phyloP scores from a whole-genome alignment of 2,888 invertebrate species.

The Cheilosia grossa region DNA sequence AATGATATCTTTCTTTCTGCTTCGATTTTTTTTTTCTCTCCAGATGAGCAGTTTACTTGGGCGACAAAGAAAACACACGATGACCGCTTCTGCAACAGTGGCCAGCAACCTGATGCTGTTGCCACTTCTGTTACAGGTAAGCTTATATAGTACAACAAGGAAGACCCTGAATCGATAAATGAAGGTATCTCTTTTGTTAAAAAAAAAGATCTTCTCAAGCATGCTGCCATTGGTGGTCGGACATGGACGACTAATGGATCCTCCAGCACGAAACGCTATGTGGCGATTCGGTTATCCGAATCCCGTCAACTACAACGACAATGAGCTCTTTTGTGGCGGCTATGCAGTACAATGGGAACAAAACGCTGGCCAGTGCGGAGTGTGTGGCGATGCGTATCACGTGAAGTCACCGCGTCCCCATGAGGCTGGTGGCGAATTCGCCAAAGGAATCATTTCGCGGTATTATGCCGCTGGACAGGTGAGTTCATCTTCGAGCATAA shows the following conservation, averaged over 20 bases:
- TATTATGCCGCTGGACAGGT: slow-evolving; percentile 93
- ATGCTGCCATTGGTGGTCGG: slow-evolving; percentile 84
- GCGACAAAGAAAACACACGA: slow-evolving; percentile 39
- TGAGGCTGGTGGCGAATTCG: slow-evolving; percentile 94
- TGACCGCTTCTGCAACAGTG: slow-evolving; percentile 33
- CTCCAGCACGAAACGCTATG: slow-evolving; percentile 96
- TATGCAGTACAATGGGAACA: slow-evolving; percentile 95
- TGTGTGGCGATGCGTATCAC: slow-evolving; percentile 94
- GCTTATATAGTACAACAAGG: not conserved
- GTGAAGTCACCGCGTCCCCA: slow-evolving; percentile 90
- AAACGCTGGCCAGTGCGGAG: slow-evolving; percentile 93
- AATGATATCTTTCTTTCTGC: slow-evolving; percentile 54
- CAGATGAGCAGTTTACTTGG: slow-evolving; percentile 45
- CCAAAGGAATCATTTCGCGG: slow-evolving; percentile 92
- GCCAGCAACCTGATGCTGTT: slow-evolving; percentile 46
- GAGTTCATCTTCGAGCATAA: slow-evolving; percentile 73
- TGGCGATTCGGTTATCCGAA: slow-evolving; percentile 98
- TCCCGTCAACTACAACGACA: slow-evolving; percentile 97
- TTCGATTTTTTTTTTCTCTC: slow-evolving; percentile 20
- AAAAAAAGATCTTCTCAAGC: slow-evolving; percentile 43
- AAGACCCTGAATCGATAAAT: slow-evolving; percentile 45
- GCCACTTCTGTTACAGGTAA: slow-evolving; percentile 65
- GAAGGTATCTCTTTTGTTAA: slow-evolving; percentile 23
- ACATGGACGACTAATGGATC: slow-evolving; percentile 95
- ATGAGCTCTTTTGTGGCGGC: slow-evolving; percentile 96